Base-by-base conservation (phyloP, 2,113 vertebrate species). In the Halcyon malimbica region DNA sequence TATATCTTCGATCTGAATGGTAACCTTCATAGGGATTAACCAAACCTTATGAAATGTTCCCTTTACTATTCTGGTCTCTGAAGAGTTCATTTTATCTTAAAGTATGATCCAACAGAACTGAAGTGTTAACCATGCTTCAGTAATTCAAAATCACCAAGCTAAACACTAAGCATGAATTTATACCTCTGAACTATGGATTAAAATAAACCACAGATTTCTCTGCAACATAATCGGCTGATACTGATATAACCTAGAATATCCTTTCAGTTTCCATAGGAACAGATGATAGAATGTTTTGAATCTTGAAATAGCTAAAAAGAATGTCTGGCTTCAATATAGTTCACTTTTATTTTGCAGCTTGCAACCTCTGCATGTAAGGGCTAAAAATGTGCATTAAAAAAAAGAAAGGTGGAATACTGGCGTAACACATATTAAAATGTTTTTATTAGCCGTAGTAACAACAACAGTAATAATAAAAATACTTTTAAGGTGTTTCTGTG, bases 211-310 rank as follows among this genome's bases (percentile, higher is more conserved):
- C 95, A 93, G 85, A 97, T 97, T 97, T 96, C 92, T 95, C 89
- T 15, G 93, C 96, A 95, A 48, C 93, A 89, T 97, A 96, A 96
- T 97, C 89, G 95, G 91, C 94, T 94, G 97, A 96, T 97, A 97
- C 93, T 94, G 96, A 93, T 97, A 96, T 96, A 97, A 96, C 97
- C 97, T 97, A 97, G 97, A 97, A 97, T 97, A 97, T 97, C 96
- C 95, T 94, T 97, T 97, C 92, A 83, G 97, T 97, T 97, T 97
- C 97, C 97, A 97, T 97, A 97, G 97, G 97, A 97, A 97, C 97
- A 96, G 96, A 96, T 97, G 94, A 96, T 93, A 92, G 87, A 97
- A 93, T 95, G 80, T 97, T 97, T 97, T 93, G 97, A 94, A 90
- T 96, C 93, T 96, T 96, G 92, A 92, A 96, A 89, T 69, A 97